Evolutionary conservation across 2,113 vertebrate species (phyloP), one percentile per base, ranked within the genome.

Genomic region (Hylia prasina): DNA sequence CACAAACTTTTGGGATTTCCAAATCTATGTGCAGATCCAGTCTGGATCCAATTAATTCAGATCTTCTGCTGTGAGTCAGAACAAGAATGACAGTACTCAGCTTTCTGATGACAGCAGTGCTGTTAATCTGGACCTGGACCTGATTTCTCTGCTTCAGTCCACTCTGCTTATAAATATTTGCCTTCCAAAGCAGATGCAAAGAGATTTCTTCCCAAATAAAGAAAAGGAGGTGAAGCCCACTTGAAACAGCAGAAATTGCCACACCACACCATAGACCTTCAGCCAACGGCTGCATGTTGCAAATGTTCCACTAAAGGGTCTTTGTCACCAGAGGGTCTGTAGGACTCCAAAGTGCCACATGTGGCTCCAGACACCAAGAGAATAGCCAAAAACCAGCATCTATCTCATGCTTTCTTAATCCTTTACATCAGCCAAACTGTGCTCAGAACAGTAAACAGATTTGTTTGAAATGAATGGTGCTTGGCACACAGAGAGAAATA

Each of bases 401-500:
- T 28, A 76, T 40, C 65, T 81, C 57, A 44, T 16, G 24, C 14
- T 78, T 88, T 70, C 87, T 15, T 51, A 64, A 66, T 66, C 35
- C 54, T 88, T 81, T 35, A 42, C 47, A 73, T 72, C 54, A 76
- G n/a, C 1, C 2, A 83, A 47, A 65, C 42, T 39, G 8, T 50
- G 33, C 78, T 96, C 44, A 90, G 63, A 45, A 69, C 63, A 80
- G 63, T 70, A 78, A 88, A 81, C 56, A 90, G 71, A 58, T 44
- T 76, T 85, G 44, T 61, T 73, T 53, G 45, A 93, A 72, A 93
- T 31, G 37, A 88, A 82, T 54, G 51, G 48, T 60, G 42, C 12
- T 86, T 90, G 92, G 83, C 82, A 92, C 37, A 83, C 11, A 86
- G 44, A 93, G 23, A 90, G 30, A 90, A 93, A 93, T 70, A 64